A percentile compares a stretch with the other conserved stretches of the same genome.
phyloP scores from a whole-genome alignment of 1,140 invertebrate genomes.

The Drosophila bifasciata region DNA sequence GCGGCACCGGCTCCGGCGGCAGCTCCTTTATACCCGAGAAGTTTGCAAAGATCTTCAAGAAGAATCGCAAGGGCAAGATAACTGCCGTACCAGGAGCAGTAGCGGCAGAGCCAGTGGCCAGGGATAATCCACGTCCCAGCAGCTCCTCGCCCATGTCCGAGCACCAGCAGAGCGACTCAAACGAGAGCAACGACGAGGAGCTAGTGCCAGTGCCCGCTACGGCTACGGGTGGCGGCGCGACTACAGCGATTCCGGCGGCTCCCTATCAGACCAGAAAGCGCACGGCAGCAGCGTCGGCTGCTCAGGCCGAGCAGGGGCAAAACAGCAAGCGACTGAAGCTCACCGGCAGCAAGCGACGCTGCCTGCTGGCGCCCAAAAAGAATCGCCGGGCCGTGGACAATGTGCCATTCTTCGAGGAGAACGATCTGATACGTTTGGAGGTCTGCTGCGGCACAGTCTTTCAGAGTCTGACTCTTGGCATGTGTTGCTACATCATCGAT shows the following conservation, averaged over 20 bases:
- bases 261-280: slow-evolving; percentile 79
- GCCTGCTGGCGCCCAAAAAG: slow-evolving; percentile 57
- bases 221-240: not conserved
- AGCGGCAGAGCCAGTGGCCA: slow-evolving; percentile 15
- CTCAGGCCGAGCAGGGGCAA: not conserved
- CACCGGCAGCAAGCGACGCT: slow-evolving; percentile 64
- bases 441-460: slow-evolving; percentile 79
- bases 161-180: slow-evolving; percentile 72
- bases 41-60: slow-evolving; percentile 83
- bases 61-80: slow-evolving; percentile 70
- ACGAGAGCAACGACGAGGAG: slow-evolving; percentile 70
- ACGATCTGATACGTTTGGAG: slow-evolving; percentile 59
- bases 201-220: slow-evolving; percentile 1
- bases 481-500: slow-evolving; percentile 69
- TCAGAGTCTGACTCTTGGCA: slow-evolving; percentile 64
- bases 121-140: slow-evolving; percentile 33
- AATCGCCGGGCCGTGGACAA: slow-evolving; percentile 62
- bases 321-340: slow-evolving; percentile 20
- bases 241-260: not conserved
- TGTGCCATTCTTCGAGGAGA: slow-evolving; percentile 72
- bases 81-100: slow-evolving; percentile 15
- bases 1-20: slow-evolving; percentile 2
- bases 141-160: slow-evolving; percentile 54
- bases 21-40: slow-evolving; percentile 68
- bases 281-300: slow-evolving; percentile 61